A percentile compares a stretch with the other conserved stretches of the same genome.
Conservation (phyloP, 1,140 invertebrate genomes). For the Drosophila erecta region DNA sequence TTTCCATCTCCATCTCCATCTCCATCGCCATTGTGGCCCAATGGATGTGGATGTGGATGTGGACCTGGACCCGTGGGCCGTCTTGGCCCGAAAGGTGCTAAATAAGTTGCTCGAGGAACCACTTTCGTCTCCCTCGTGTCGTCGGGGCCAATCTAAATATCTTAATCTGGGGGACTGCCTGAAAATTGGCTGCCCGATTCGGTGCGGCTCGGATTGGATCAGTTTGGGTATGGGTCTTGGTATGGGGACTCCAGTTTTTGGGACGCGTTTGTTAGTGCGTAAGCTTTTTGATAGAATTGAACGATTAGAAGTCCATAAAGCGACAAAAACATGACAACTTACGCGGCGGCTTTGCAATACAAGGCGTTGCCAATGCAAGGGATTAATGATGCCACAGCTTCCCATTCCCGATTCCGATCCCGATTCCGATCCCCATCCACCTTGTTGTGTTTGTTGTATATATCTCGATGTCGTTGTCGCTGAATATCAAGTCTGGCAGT, state of each 20-base stretch:
- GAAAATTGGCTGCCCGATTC: conserved; percentile 58
- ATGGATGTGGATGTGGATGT: not conserved
- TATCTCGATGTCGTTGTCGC: conserved; percentile 41
- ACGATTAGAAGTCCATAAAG: conserved; percentile 85
- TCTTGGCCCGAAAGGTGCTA: conserved; percentile 52
- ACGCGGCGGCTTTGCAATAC: conserved; percentile 66
- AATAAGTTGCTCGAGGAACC: conserved; percentile 58
- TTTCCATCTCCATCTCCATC: conserved; percentile 48
- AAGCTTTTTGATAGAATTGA: conserved; percentile 85
- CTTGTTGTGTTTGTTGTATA: conserved; percentile 5
- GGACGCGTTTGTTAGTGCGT: conserved; percentile 80
- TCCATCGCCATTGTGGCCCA: conserved; percentile 42
- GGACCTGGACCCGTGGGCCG: conserved; percentile 40
- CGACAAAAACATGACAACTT: conserved; percentile 85
- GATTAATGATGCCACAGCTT: conserved; percentile 80
- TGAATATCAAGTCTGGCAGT: conserved; percentile 76
- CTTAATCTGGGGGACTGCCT: conserved; percentile 76
- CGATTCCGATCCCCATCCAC: not conserved
- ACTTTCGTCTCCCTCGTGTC: conserved; percentile 31
- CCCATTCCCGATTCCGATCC: conserved; percentile 11
- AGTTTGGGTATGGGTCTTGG: not conserved
- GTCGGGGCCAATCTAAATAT: conserved; percentile 82
- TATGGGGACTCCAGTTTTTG: conserved; percentile 36
- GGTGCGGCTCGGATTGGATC: conserved; percentile 14
- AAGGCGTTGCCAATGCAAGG: conserved; percentile 74